phyloP scores from a whole-genome alignment of 2,888 invertebrate genomes.

The Plusia festucae region DNA sequence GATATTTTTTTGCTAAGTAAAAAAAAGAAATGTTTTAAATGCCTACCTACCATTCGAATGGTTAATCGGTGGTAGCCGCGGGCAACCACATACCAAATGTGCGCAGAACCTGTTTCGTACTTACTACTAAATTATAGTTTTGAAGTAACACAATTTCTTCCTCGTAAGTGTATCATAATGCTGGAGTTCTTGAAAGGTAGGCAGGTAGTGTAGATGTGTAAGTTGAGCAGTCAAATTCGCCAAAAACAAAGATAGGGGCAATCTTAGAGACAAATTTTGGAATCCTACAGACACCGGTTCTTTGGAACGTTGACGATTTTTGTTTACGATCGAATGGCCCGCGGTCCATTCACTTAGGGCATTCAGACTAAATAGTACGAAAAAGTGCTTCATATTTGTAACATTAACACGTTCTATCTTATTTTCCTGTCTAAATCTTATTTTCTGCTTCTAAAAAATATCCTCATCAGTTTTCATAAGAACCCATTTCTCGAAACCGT shows the following conservation, averaged over 20 bases:
- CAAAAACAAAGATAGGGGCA: too few species aligned
- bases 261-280: too few species aligned
- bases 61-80: background rate
- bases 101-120: background rate
- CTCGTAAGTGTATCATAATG: slow-evolving; percentile 1
- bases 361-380: too few species aligned
- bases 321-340: too few species aligned
- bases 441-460: background rate
- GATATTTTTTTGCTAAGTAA: background rate
- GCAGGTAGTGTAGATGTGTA: too few species aligned
- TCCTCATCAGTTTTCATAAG: background rate
- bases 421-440: too few species aligned
- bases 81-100: slow-evolving; percentile 4
- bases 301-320: too few species aligned
- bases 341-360: too few species aligned
- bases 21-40: background rate
- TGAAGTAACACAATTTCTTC: slow-evolving; percentile 1
- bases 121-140: slow-evolving; percentile 4
- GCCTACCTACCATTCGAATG: background rate
- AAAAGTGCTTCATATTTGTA: too few species aligned
- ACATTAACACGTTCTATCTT: too few species aligned
- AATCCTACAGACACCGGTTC: too few species aligned
- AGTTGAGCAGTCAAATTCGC: background rate
- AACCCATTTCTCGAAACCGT: background rate
- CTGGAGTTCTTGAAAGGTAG: background rate